Conservation (phyloP, 2,888 invertebrate species). For the Octonoba sinensis region DNA sequence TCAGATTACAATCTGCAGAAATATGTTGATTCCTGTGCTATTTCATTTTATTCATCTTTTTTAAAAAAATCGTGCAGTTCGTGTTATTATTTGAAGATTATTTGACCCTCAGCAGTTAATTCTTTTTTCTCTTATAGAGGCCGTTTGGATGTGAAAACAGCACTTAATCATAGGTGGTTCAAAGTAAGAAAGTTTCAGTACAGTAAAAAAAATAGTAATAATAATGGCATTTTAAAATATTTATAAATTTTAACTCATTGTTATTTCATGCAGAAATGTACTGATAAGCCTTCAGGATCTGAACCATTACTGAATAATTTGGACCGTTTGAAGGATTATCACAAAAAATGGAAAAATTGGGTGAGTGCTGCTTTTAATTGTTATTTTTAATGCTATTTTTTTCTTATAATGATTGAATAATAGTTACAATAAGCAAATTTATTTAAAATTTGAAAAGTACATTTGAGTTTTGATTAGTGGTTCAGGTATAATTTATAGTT, state of each 20-base stretch:
- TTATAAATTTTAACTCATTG: not conserved
- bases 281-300: conserved; percentile 18
- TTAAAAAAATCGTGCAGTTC: too few species aligned
- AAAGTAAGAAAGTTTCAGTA: conserved; percentile 66
- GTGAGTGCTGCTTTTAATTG: conserved; percentile 15
- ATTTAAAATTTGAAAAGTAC: too few species aligned
- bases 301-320: conserved; percentile 63
- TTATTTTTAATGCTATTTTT: not conserved
- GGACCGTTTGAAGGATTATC: conserved; percentile 65
- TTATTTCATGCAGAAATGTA: conserved; percentile 26
- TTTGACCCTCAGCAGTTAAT: too few species aligned
- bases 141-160: conserved; percentile 83
- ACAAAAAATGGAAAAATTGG: conserved; percentile 66
- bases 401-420: not conserved
- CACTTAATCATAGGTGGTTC: conserved; percentile 91
- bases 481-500: too few species aligned
- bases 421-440: not conserved
- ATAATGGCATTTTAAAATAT: not conserved
- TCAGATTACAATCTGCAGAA: too few species aligned
- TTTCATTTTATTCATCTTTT: too few species aligned
- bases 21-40: too few species aligned
- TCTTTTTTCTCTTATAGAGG: conserved; percentile 69
- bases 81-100: too few species aligned
- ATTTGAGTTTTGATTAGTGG: too few species aligned
- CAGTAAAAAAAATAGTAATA: not conserved